Evolutionary conservation across 2,888 invertebrate genomes (phyloP).

Genomic region (Auanema sp.): DNA sequence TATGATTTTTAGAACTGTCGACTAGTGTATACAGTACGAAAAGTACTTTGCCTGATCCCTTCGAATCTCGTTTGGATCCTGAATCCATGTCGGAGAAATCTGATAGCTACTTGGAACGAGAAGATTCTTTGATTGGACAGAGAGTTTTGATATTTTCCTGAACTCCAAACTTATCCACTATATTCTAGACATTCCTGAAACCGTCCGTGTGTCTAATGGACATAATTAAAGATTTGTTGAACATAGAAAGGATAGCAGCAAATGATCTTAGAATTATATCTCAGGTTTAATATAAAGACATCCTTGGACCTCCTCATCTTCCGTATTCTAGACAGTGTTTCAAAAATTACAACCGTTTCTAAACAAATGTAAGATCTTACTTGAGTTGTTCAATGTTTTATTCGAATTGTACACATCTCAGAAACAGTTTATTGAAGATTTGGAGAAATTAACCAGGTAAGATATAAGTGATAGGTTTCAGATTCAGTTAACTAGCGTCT

Average conservation of each 20-base stretch:
- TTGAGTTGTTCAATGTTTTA: conserved; percentile 12
- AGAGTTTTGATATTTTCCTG: neutral
- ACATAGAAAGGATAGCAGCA: conserved; percentile 36
- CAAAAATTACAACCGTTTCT: conserved; percentile 8
- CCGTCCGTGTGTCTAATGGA: conserved; percentile 22
- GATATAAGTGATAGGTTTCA: neutral
- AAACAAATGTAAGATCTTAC: conserved; percentile 13
- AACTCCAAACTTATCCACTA: neutral
- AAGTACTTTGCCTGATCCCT: conserved; percentile 4
- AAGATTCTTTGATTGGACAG: conserved; percentile 14
- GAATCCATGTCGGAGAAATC: conserved; percentile 20
- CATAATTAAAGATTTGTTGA: conserved; percentile 40
- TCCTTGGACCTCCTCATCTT: neutral
- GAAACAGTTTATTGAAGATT: neutral
- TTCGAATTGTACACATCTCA: neutral
- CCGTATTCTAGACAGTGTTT: neutral
- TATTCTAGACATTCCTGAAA: conserved; percentile 11
- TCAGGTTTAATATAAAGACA: conserved; percentile 10
- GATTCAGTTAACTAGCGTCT: neutral
- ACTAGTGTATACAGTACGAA: neutral
- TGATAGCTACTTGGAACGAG: conserved; percentile 19
- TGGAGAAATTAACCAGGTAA: neutral
- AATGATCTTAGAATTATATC: conserved; percentile 24
- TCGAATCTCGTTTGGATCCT: conserved; percentile 12
- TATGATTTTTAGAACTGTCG: too few relatives aligned